Base-by-base conservation (phyloP, 92 coral and sea anemone species). In the Nematostella vectensis region DNA sequence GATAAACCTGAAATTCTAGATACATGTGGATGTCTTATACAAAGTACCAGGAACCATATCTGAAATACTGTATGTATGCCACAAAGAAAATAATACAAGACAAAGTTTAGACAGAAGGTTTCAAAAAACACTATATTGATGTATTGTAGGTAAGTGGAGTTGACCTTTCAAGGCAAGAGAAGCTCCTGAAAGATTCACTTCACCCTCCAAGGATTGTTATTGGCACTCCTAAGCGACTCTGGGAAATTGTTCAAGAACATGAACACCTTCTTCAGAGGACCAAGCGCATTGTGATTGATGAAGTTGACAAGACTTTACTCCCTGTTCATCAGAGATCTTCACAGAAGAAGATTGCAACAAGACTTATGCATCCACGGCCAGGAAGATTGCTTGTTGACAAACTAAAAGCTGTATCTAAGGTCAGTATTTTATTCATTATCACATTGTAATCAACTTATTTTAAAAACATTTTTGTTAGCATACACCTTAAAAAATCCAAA, bases 131-230 rank as follows among this genome's bases (percentile, higher is more conserved):
- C n/a, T n/a, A n/a, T n/a, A n/a, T n/a, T n/a, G n/a, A n/a, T n/a
- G n/a, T n/a, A n/a, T n/a, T n/a, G 40, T 56, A 84, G 94, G 94
- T 84, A 11, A 79, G 87, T 70, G 94, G 94, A 48, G 80, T 84
- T 11, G 87, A 84, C 17, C 21, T 66, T 27, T 53, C 72, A 36
- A 43, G 52, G 17, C 94, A 84, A 58, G 80, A 74, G 52, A 62
- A 73, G 48, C 70, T 83, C 26, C 57, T 84, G 18, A 48, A 54
- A 52, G 76, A 79, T 22, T 25, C 28, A 15, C 29, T 27, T 24
- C 61, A 62, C 22, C 85, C 74, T 23, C 88, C 94, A 30, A 69
- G 77, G 48, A 76, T 84, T 26, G 59, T 67, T 25, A 84, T 84
- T 61, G 94, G 87, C 25, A 84, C 94, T 26, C 83, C 94, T 21